These are phyloP conservation scores for Potorous gilbertii DNA, from an alignment of 2,797 vertebrate species.

Conservation along the genomic window DNA sequence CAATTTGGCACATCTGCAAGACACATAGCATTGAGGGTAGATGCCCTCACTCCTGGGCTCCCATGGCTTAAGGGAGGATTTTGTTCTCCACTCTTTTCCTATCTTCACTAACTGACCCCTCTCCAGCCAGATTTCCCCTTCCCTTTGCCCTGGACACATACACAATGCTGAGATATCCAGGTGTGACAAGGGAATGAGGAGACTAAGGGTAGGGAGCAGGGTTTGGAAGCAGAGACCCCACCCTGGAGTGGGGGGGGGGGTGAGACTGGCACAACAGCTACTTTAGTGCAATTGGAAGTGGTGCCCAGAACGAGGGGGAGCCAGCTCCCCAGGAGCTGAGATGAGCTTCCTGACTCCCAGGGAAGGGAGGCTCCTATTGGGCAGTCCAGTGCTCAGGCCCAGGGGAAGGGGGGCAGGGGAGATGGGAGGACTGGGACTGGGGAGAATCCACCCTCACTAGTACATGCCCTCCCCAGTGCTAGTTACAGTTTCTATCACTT, in stretches of 20 bases:
- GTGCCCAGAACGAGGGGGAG: constrained; percentile 75
- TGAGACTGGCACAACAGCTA: constrained; percentile 80
- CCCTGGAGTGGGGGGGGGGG: constrained; percentile 73
- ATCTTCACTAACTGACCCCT: constrained; percentile 71
- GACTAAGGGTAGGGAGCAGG: constrained; percentile 62
- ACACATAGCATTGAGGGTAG: constrained; percentile 69
- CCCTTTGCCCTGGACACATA: constrained; percentile 60
- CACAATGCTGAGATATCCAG: constrained; percentile 78
- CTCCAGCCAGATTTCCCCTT: constrained; percentile 69
- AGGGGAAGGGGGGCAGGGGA: constrained; percentile 9
- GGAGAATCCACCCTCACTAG: constrained; percentile 39
- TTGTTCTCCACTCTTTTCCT: constrained; percentile 57
- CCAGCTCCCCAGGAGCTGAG: constrained; percentile 40
- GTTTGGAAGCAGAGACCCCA: constrained; percentile 80
- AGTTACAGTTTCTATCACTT: constrained; percentile 71
- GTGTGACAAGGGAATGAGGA: constrained; percentile 71
- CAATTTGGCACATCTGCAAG: constrained; percentile 79
- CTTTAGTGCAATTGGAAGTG: constrained; percentile 82
- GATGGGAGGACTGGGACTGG: constrained; percentile 18
- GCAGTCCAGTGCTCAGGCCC: constrained; percentile 33
- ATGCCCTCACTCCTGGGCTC: constrained; percentile 70
- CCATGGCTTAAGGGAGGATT: constrained; percentile 65
- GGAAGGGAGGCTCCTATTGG: constrained; percentile 26
- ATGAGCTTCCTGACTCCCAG: constrained; percentile 46
- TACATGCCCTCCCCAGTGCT: constrained; percentile 72